phyloP scores from a whole-genome alignment of 2,113 vertebrate species.

The Crocuta crocuta region DNA sequence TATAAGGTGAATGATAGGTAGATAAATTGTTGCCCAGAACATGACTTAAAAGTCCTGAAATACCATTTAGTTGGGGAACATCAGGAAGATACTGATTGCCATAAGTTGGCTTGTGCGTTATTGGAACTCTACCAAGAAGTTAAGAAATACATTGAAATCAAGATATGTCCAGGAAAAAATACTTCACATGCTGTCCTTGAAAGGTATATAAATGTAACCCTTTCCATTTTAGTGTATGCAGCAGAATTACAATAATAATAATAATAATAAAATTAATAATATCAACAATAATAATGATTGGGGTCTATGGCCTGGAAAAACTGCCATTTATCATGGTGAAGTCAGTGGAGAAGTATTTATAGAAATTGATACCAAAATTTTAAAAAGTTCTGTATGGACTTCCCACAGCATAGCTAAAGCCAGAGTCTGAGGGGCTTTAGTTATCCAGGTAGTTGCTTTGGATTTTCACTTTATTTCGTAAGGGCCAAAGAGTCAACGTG shows the following conservation, averaged over 20 bases:
- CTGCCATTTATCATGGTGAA: not conserved
- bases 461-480: not conserved
- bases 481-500: not conserved
- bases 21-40: not conserved
- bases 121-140: not conserved
- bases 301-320: not conserved
- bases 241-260: not conserved
- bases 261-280: not conserved
- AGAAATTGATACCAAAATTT: not conserved
- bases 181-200: not conserved
- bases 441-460: not conserved
- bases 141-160: slow-evolving; percentile 3
- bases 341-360: not conserved
- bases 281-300: not conserved
- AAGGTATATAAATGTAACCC: not conserved
- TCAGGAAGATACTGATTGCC: not conserved
- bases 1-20: not conserved
- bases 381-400: not conserved
- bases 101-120: not conserved
- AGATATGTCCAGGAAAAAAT: not conserved
- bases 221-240: not conserved
- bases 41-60: not conserved
- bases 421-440: not conserved
- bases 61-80: not conserved
- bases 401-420: not conserved